Evolutionary conservation across 2,113 vertebrate genomes (phyloP), one percentile per base, ranked within the genome.

Genomic region (Protomyctophum bolini): DNA sequence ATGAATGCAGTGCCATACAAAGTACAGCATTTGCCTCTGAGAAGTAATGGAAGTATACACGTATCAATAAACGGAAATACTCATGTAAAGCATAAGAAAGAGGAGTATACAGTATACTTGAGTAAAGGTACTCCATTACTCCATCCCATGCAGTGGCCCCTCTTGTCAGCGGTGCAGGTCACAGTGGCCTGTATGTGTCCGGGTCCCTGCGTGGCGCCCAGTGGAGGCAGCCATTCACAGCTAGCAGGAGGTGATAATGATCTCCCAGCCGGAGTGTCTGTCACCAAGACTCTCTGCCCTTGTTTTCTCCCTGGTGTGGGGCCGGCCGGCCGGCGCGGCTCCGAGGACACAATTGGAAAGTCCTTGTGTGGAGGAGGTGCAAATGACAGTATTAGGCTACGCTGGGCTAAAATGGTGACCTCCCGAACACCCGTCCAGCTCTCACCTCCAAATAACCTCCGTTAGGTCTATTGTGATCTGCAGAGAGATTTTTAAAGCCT

Each of bases 191-290:
- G 55, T 56, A 73, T 46, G 55, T 56, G 69, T 52, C 58, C 67
- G 58, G 56, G 65, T 73, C 69, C 49, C 71, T 69, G 55, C 58
- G 41, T 10, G 47, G 70, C 79, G 63, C 69, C 72, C 66, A 29
- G 75, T 52, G 73, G 68, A 72, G 76, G 68, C 85, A 78, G 75
- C 86, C 89, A 83, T 91, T 92, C 84, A 70, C 84, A 91, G 77
- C 69, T 83, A 73, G 74, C 58, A 63, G 61, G 78, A 89, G 80
- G 85, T 89, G 90, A 84, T 90, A 89, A 92, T 91, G 77, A 91
- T 81, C 73, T 90, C 55, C 75, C 66, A 60, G 68, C 11, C 77
- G 61, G 70, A 79, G 82, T 88, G 86, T 89, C 84, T 85, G 77
- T 81, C 77, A 70, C 68, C 77, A 49, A 49, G 66, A 10, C 47